Base-by-base conservation (phyloP, 2,113 vertebrate genomes). In the Trogon melanurus region DNA sequence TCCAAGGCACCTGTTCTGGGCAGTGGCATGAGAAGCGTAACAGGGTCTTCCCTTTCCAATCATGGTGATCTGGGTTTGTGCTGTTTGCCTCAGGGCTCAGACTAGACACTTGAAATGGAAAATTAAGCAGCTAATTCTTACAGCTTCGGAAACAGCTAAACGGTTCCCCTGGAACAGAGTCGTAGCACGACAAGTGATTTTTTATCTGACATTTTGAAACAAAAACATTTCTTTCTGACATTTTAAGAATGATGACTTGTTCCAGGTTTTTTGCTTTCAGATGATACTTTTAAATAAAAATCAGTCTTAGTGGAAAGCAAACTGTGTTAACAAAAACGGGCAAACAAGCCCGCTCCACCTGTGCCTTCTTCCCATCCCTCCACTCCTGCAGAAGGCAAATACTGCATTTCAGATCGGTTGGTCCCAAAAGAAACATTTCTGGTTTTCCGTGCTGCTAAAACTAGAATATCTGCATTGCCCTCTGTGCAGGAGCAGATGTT, bases 201-300 rank as follows among this genome's bases (percentile, higher is more conserved):
- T 79, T 80, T 57, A 82, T 16, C 57, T 87, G 64, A 92, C 50
- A 70, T 91, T 94, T 88, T 76, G 38, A 78, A 95, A 72, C 17
- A 38, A 58, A 85, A 91, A 38, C 8, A 51, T 70, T 60, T 85
- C 5, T 80, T 92, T 62, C 45, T 80, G 54, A 81, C 70, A 85
- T 90, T 91, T 81, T 78, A 41, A 69, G 64, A 88, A 47, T 34
- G 30, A 65, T 11, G 16, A 9, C 5, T 72, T 48, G 67, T 25
- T 8, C 6, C 8, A 13, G 16, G 5, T 18, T 13, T 72, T 79
- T 85, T 80, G 8, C 22, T 1, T 27, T 67, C 30, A 78, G 45
- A 45, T 34, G 25, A 54, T 88, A 32, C 16, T 90, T 57, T 32
- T 54, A 90, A 69, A 23, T 78, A 85, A 85, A 79, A 73, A 56